Evolutionary conservation across 2,113 vertebrate species (phyloP), one percentile per base, ranked within the genome.

Genomic region (Oenanthe melanoleuca): DNA sequence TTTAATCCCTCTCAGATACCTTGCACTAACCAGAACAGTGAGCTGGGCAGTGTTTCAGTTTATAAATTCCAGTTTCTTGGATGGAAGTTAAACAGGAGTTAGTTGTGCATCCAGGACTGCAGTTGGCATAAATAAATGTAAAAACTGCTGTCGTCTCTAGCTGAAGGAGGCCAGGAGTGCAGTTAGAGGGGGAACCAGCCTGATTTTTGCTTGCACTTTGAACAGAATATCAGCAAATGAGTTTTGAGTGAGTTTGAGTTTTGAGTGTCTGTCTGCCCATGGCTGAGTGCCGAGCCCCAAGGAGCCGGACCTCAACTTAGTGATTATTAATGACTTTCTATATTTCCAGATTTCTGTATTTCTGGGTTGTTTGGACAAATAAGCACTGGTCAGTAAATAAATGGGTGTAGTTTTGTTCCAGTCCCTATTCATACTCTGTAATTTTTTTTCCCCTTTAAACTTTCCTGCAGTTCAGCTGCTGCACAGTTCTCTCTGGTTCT

Each of bases 371-470:
- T 69, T 40, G 33, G 21, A 5, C 26, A 55, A 2, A 13, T 38
- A 42, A 69, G 29, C 33, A 5, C 14, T n/a, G 24, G 12, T 63
- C 59, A 20, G n/a, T 7, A 24, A 50, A 17, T 22, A 14, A 50
- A 8, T 0, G 0, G 18, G 12, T 37, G 4, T 45, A 5, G n/a
- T 17, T 57, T 47, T 74, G 16, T 26, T 74, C 19, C 23, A 28
- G 29, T 33, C 34, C n/a, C 74, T 37, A 24, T 16, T 34, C 40
- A 19, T 24, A 19, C 40, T 49, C 42, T 34, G 26, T 4, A 5
- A 12, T n/a, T 70, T 56, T 13, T 74, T 65, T 44, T 12, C 66
- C 28, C 45, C 22, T 70, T 65, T 19, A 37, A 49, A 16, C 21
- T 44, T 29, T 1, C 29, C 42, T 81, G n/a, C 56, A 2, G 44